These are phyloP conservation scores for Micrastur ruficollis DNA, from an alignment of 2,797 vertebrate species.

Conservation along the genomic window DNA sequence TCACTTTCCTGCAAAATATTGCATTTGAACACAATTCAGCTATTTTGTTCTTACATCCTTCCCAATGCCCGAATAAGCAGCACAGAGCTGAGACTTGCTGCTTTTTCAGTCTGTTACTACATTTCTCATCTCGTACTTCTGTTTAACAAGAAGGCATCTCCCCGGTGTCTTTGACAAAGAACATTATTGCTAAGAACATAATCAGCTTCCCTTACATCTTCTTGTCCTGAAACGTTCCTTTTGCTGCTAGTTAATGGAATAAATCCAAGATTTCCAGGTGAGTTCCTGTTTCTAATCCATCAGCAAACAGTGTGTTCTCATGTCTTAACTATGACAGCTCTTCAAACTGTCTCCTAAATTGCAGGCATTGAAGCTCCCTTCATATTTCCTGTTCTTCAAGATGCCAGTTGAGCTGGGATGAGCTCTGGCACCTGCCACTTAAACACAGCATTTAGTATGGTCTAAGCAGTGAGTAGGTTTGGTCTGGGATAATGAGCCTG, in stretches of 20 bases:
- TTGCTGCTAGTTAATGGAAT: not conserved
- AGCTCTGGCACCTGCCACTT: not conserved
- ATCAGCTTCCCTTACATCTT: not conserved
- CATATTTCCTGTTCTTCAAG: not conserved
- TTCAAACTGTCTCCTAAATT: not conserved
- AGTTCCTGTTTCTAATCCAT: not conserved
- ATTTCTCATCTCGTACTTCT: not conserved
- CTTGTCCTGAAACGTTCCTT: not conserved
- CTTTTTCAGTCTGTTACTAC: not conserved
- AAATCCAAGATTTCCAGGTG: not conserved
- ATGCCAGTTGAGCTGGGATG: not conserved
- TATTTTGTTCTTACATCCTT: not conserved
- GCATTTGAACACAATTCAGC: not conserved
- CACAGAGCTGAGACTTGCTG: not conserved
- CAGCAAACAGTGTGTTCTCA: not conserved
- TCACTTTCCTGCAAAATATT: not conserved
- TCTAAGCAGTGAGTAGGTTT: not conserved
- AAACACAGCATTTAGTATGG: not conserved
- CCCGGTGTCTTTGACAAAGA: not conserved
- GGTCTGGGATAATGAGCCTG: not conserved
- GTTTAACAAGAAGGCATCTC: not conserved
- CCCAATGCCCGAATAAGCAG: not conserved
- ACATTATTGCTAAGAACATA: not conserved
- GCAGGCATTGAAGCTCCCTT: not conserved
- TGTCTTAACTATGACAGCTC: not conserved